A percentile compares a stretch with the other conserved stretches of the same genome.
Conservation (phyloP, 2,888 invertebrate species). For the Cryptosula pallasiana region DNA sequence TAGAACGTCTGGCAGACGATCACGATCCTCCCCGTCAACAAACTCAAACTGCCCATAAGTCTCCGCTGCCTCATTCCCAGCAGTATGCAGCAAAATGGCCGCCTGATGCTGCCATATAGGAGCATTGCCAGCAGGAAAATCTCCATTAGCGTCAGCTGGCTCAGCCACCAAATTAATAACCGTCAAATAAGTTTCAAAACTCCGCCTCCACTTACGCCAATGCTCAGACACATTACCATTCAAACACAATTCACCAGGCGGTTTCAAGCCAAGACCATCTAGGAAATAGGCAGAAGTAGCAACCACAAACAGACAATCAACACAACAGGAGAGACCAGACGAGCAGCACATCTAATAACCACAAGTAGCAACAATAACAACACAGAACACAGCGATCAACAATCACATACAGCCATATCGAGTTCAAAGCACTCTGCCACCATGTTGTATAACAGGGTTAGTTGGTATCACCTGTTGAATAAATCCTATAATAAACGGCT, state of each 20-base stretch:
- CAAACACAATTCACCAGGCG: not conserved
- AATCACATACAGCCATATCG: too few relatives aligned
- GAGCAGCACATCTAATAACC: too few relatives aligned
- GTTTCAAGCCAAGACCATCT: conserved; percentile 2
- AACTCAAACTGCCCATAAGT: not conserved
- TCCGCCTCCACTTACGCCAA: not conserved
- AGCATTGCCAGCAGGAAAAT: not conserved
- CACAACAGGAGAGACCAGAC: too few relatives aligned
- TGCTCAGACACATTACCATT: not conserved
- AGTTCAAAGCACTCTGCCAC: too few relatives aligned
- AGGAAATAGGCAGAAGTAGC: too few relatives aligned
- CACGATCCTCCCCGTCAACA: not conserved
- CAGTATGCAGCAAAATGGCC: not conserved
- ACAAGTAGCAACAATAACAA: too few relatives aligned
- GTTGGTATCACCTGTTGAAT: too few relatives aligned
- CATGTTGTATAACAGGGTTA: too few relatives aligned
- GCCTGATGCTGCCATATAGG: not conserved
- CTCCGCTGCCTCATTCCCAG: not conserved
- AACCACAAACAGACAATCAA: too few relatives aligned
- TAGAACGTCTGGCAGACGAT: not conserved
- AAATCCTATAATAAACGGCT: too few relatives aligned
- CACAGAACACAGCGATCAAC: too few relatives aligned
- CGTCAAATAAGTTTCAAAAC: not conserved
- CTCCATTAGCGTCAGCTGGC: not conserved
- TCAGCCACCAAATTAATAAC: not conserved